A percentile compares a stretch with the other conserved stretches of the same genome.
These are phyloP conservation scores for Macropodus opercularis DNA, from an alignment of 2,797 vertebrate genomes.

Conservation along the genomic window DNA sequence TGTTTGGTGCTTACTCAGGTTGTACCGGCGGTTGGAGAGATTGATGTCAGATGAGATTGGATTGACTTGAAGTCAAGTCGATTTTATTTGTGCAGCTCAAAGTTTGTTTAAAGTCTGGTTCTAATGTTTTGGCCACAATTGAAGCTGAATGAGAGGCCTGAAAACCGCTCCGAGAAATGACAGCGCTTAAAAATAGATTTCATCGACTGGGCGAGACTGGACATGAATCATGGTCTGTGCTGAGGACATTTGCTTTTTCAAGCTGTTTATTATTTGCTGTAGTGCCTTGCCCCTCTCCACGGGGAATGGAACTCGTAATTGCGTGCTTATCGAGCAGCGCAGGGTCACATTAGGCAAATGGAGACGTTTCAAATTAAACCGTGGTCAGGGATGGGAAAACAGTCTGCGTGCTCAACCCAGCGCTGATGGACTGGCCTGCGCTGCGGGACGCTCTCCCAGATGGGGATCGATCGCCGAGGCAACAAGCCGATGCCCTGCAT, in stretches of 20 bases:
- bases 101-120: too few relatives aligned
- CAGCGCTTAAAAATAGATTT: too few relatives aligned
- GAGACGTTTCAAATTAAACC: constrained; percentile 29
- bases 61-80: too few relatives aligned
- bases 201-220: too few relatives aligned
- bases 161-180: too few relatives aligned
- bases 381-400: constrained; percentile 6
- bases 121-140: too few relatives aligned
- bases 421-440: constrained; percentile 24
- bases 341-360: constrained; percentile 15
- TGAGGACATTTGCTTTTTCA: not conserved
- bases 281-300: not conserved
- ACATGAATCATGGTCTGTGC: not conserved
- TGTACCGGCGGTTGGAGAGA: too few relatives aligned
- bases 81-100: too few relatives aligned
- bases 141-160: not conserved
- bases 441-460: constrained; percentile 30
- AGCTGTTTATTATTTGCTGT: not conserved
- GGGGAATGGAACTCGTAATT: constrained; percentile 10
- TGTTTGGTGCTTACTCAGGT: too few relatives aligned
- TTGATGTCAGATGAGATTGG: too few relatives aligned
- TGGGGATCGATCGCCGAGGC: constrained; percentile 48
- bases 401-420: constrained; percentile 10
- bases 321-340: not conserved
- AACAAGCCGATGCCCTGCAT: constrained; percentile 28